Evolutionary conservation across 2,113 vertebrate genomes (phyloP), one percentile per base, ranked within the genome.

Genomic region (Callospermophilus lateralis): DNA sequence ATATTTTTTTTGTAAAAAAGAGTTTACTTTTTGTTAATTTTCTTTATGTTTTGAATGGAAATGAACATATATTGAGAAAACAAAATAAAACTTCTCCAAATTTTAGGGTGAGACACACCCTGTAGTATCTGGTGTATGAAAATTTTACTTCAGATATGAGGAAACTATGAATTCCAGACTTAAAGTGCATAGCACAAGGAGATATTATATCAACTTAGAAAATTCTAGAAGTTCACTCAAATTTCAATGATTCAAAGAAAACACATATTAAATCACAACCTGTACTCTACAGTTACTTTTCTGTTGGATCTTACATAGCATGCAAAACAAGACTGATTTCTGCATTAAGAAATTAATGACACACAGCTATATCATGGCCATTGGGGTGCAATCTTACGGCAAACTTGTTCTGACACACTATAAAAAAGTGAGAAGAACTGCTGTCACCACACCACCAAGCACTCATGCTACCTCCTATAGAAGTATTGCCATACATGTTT

Each of bases 221-320:
- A 94, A 85, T 11, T 68, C 8, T 5, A 88, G 39, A 61, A 53
- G 51, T 93, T 89, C 48, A 67, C 79, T 53, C 39, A 67, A 85
- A 73, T 4, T 83, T 26, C 37, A 90, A 76, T 61, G 73, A 73
- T 58, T 85, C 42, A 89, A 73, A 93, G 34, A 63, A 89, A 89
- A 58, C 26, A 15, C 77, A 91, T 68, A 84, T 80, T 91, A 17
- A 68, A 91, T 16, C 12, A 68, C 30, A 89, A 3, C 32, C 3
- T 72, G 53, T 89, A 91, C 79, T 58, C 72, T 95, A 34, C 8
- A 39, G 17, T 76, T 93, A 20, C 10, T n/a, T 28, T 84, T 42
- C 45, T 76, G 13, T 76, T 70, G 67, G 34, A 78, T 83, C 73
- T 94, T 45, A 45, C 53, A 32, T 81, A 74, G 37, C 15, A 95